These are phyloP conservation scores for Allacma fusca DNA, from an alignment of 2,888 invertebrate species.

Conservation along the genomic window DNA sequence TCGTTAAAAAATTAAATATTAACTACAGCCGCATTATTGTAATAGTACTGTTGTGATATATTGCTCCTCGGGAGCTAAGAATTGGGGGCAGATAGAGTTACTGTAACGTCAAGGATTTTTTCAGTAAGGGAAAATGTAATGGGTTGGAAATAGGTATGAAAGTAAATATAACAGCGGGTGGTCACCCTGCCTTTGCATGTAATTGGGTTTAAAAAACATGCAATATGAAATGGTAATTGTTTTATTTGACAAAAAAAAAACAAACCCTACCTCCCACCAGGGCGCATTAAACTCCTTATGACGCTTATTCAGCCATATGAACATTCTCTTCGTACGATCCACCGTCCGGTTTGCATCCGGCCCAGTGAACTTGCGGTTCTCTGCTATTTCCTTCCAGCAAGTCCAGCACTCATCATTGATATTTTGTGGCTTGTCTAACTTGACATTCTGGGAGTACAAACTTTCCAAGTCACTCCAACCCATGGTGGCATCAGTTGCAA, in stretches of 20 bases:
- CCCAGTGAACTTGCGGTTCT: slow-evolving; percentile 51
- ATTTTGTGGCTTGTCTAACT: slow-evolving; percentile 48
- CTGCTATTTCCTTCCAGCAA: slow-evolving; percentile 59
- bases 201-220: no score
- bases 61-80: no score
- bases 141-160: no score
- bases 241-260: slow-evolving; percentile 17
- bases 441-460: slow-evolving; percentile 59
- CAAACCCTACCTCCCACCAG: slow-evolving; percentile 59
- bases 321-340: slow-evolving; percentile 60
- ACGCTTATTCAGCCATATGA: slow-evolving; percentile 59
- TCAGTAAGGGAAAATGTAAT: no score
- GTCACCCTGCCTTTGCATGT: no score
- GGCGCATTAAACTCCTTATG: slow-evolving; percentile 60
- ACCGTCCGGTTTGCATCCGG: slow-evolving; percentile 56
- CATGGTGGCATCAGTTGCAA: slow-evolving; percentile 56
- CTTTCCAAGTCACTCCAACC: slow-evolving; percentile 60
- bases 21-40: background rate
- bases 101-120: no score
- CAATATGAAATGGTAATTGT: background rate
- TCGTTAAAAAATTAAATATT: background rate
- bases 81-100: no score
- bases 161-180: no score
- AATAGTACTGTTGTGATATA: no score
- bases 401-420: slow-evolving; percentile 59